Conservation (phyloP, 2,113 vertebrate species). For the Paramormyrops kingsleyae region DNA sequence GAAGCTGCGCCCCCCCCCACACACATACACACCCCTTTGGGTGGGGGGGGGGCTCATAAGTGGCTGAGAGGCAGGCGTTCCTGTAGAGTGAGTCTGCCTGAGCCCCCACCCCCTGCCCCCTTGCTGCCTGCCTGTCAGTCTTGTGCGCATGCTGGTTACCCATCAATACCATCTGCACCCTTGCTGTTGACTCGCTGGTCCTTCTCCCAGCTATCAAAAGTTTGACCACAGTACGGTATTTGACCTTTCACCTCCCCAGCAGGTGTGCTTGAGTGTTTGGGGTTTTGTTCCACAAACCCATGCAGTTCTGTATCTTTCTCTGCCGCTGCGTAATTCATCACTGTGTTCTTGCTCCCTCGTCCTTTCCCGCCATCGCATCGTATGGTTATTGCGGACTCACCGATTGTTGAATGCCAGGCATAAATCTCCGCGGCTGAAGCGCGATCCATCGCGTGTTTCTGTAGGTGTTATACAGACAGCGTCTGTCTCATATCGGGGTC, state of each 20-base stretch:
- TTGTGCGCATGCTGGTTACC: not conserved
- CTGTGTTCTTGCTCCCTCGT: not conserved
- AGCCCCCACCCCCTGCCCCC: not conserved
- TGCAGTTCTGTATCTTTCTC: not conserved
- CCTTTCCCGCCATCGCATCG: not conserved
- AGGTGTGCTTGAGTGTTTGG: not conserved
- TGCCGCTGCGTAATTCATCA: not conserved
- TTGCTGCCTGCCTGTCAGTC: not conserved
- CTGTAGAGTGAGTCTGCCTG: not conserved
- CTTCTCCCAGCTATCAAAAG: not conserved
- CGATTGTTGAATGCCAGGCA: not conserved
- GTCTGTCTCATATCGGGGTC: not conserved
- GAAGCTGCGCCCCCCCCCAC: not conserved
- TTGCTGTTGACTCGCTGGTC: not conserved
- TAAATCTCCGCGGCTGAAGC: not conserved
- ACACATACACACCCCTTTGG: not conserved
- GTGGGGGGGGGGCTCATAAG: not conserved
- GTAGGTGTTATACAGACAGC: constrained; percentile 8
- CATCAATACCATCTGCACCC: not conserved
- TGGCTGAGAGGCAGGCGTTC: not conserved
- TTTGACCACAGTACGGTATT: not conserved
- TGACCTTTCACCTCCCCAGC: not conserved
- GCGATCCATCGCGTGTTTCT: not conserved
- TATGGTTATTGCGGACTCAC: not conserved
- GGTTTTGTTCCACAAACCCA: not conserved